phyloP scores from a whole-genome alignment of 2,888 invertebrate genomes.

The Leistus spinibarbis region DNA sequence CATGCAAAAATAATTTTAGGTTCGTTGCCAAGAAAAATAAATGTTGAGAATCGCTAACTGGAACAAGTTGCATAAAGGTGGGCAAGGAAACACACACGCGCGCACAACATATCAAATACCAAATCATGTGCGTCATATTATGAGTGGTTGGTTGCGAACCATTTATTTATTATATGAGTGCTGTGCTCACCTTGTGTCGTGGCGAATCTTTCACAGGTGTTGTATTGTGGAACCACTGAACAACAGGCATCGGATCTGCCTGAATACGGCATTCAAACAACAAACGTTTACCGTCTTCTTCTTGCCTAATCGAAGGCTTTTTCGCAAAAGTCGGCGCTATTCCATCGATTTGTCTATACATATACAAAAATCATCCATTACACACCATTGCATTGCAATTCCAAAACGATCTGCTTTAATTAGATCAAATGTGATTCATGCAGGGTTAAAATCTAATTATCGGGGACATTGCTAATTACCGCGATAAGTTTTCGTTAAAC shows the following conservation, averaged over 20 bases:
- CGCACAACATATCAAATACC: conserved; percentile 32
- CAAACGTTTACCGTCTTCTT: conserved; percentile 92
- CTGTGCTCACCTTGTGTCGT: conserved; percentile 78
- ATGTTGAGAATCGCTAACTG: conserved; percentile 36
- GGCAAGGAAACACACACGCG: conserved; percentile 16
- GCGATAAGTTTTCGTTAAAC: too few species aligned
- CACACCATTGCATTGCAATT: not conserved
- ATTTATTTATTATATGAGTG: conserved; percentile 7
- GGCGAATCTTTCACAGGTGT: conserved; percentile 78
- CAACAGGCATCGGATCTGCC: conserved; percentile 88
- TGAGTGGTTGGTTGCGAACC: not conserved
- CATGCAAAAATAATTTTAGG: conserved; percentile 35
- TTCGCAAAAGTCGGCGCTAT: conserved; percentile 97
- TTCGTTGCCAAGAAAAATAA: conserved; percentile 38
- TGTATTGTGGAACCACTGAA: conserved; percentile 90
- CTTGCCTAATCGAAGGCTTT: conserved; percentile 96
- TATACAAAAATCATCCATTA: conserved; percentile 3
- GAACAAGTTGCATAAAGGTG: conserved; percentile 35
- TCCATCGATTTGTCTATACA: conserved; percentile 91
- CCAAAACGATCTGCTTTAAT: not conserved
- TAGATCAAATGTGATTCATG: not conserved
- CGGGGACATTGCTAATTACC: too few species aligned
- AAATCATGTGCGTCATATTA: conserved; percentile 28
- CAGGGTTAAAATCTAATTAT: not conserved
- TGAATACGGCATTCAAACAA: conserved; percentile 94